These are phyloP conservation scores for Harpalus rubripes DNA, from an alignment of 2,888 invertebrate genomes.

Conservation along the genomic window DNA sequence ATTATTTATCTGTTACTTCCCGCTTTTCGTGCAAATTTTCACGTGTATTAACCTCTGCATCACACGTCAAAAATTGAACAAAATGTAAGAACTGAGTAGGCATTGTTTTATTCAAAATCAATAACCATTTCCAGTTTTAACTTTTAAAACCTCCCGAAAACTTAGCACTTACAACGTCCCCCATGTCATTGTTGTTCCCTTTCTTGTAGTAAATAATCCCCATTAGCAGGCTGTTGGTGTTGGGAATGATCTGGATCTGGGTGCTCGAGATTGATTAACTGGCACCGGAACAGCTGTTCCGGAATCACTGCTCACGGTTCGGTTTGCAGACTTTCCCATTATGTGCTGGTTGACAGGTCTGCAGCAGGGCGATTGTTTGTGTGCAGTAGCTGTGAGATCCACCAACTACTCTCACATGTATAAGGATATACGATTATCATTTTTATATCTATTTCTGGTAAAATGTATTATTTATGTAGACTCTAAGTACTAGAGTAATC, in stretches of 20 bases:
- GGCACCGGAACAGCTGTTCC: slow-evolving; percentile 35
- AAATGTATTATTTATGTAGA: no score
- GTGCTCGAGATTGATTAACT: slow-evolving; percentile 29
- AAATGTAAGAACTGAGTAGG: no score
- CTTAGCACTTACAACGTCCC: no score
- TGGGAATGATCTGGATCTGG: not conserved
- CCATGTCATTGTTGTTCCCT: not conserved
- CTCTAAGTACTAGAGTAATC: no score
- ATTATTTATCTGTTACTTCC: no score
- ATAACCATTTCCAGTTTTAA: no score
- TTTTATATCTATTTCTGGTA: no score
- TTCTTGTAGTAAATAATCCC: not conserved
- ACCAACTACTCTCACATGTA: not conserved
- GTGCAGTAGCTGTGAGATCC: slow-evolving; percentile 12
- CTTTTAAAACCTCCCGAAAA: no score
- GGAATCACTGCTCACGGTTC: not conserved
- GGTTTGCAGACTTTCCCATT: slow-evolving; percentile 37
- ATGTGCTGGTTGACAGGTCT: slow-evolving; percentile 22
- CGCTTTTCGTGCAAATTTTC: no score
- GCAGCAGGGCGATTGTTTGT: slow-evolving; percentile 8
- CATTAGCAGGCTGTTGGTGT: not conserved
- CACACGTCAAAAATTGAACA: no score
- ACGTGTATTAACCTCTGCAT: no score
- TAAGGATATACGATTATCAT: not conserved
- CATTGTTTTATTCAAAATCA: no score